Percentiles rank a stretch among this genome's conserved stretches.
Evolutionary conservation across 1,140 invertebrate species (phyloP).

Genomic region (Aphelinus atriplicis): DNA sequence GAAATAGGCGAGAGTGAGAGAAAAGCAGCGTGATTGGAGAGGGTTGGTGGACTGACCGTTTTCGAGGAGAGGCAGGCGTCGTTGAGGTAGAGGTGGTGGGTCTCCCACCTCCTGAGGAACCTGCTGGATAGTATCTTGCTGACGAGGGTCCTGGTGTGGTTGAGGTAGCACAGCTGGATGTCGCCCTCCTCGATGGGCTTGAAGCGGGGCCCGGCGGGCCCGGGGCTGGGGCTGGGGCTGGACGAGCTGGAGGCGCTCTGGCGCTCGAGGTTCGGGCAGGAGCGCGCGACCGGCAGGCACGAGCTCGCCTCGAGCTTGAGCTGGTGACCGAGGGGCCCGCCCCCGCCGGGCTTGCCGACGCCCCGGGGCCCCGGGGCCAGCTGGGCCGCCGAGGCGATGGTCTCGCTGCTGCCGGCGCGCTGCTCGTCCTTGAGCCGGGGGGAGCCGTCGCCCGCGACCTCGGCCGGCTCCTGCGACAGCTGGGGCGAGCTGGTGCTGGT

Average conservation of each 20-base stretch:
- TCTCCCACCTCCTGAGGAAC: conserved; percentile 84
- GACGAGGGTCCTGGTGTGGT: conserved; percentile 82
- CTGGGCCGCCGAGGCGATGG: conserved; percentile 47
- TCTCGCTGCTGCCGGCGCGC: conserved; percentile 57
- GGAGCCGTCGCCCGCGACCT: conserved; percentile 42
- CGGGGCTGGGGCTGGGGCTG: conserved; percentile 64
- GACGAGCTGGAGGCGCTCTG: conserved; percentile 59
- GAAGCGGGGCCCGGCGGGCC: conserved; percentile 73
- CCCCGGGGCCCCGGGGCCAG: conserved; percentile 59
- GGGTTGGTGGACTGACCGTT: conserved; percentile 71
- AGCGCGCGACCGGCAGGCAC: conserved; percentile 66
- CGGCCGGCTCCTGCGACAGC: conserved; percentile 41
- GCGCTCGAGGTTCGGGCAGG: conserved; percentile 61
- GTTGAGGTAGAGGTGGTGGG: conserved; percentile 77
- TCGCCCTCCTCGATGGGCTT: conserved; percentile 82
- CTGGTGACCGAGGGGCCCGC: too few species aligned
- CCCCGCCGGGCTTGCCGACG: background rate
- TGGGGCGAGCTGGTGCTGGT: conserved; percentile 62
- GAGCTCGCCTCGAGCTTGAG: conserved; percentile 54
- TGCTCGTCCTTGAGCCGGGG: conserved; percentile 47
- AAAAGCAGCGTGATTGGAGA: background rate
- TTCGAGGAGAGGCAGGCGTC: conserved; percentile 78
- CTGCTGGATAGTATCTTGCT: conserved; percentile 85
- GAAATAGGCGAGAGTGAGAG: too few species aligned
- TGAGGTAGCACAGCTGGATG: conserved; percentile 81